A percentile compares a stretch with the other conserved stretches of the same genome.
Conservation (phyloP, 2,888 invertebrate genomes). For the Caenorhabditis zanzibari region DNA sequence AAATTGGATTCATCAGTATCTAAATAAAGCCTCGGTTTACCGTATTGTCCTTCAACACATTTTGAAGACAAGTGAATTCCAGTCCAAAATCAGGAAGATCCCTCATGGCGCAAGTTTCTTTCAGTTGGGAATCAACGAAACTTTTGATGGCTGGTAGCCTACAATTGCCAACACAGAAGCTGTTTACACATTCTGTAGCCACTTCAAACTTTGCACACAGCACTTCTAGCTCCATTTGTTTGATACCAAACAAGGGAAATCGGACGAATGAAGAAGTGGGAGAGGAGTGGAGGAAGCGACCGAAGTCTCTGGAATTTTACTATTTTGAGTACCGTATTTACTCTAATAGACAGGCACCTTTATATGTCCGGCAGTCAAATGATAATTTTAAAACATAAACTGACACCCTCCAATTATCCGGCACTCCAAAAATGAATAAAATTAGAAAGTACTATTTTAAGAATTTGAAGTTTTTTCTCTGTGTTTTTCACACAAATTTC, state of each 20-base stretch:
- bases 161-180: slow-evolving; percentile 64
- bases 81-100: slow-evolving; percentile 41
- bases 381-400: no score
- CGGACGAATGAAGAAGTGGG: slow-evolving; percentile 63
- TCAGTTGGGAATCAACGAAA: slow-evolving; percentile 64
- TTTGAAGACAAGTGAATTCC: slow-evolving; percentile 64
- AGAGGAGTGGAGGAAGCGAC: slow-evolving; percentile 54
- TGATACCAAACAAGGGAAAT: slow-evolving; percentile 61
- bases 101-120: slow-evolving; percentile 41
- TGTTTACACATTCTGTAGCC: slow-evolving; percentile 53
- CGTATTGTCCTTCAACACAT: slow-evolving; percentile 49
- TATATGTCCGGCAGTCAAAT: no score
- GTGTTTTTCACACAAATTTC: no score
- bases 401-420: no score
- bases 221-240: slow-evolving; percentile 64
- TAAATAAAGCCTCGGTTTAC: slow-evolving; percentile 5
- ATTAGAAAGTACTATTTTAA: no score
- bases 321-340: no score
- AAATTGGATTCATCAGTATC: background rate
- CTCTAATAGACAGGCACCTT: no score
- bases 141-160: slow-evolving; percentile 61
- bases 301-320: slow-evolving; percentile 58
- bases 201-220: slow-evolving; percentile 59
- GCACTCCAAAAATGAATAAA: no score
- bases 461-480: no score